These are phyloP conservation scores for Dolichallabes microphthalmus DNA, from an alignment of 2,113 vertebrate genomes.

Conservation along the genomic window DNA sequence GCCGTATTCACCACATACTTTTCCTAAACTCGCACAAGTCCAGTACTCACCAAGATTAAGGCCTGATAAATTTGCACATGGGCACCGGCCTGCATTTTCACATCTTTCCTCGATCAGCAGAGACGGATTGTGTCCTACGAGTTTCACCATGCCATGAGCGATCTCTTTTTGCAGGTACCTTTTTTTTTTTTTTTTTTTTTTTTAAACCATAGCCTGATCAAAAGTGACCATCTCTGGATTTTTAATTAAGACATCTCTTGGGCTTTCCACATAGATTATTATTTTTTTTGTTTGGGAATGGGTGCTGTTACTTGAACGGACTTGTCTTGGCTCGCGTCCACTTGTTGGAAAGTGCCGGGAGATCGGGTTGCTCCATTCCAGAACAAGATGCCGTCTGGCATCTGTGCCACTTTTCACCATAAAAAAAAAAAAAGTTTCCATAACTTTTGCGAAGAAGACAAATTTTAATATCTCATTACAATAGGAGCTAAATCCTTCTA, in stretches of 20 bases:
- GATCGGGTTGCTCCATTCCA: slow-evolving; percentile 39
- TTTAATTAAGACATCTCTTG: slow-evolving; percentile 30
- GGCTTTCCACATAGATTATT: background rate
- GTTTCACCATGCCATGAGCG: background rate
- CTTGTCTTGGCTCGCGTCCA: slow-evolving; percentile 50
- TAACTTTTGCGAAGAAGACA: background rate
- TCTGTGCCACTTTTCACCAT: background rate
- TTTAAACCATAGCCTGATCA: background rate
- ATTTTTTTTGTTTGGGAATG: background rate
- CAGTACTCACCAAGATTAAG: background rate
- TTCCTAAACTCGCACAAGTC: background rate
- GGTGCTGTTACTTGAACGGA: slow-evolving; percentile 28
- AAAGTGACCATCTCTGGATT: slow-evolving; percentile 3
- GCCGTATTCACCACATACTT: background rate
- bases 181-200: background rate
- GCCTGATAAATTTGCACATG: slow-evolving; percentile 8
- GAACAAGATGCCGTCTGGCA: background rate
- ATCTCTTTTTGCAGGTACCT: background rate
- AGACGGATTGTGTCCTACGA: slow-evolving; percentile 1
- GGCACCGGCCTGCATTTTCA: slow-evolving; percentile 8
- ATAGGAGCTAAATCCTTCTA: background rate
- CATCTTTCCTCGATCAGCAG: slow-evolving; percentile 15
- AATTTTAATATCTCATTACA: background rate
- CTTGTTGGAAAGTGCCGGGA: slow-evolving; percentile 26
- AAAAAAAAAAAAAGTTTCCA: background rate